Evolutionary conservation across 2,113 vertebrate genomes (phyloP), one percentile per base, ranked within the genome.

Genomic region (Paraplagusia blochii): DNA sequence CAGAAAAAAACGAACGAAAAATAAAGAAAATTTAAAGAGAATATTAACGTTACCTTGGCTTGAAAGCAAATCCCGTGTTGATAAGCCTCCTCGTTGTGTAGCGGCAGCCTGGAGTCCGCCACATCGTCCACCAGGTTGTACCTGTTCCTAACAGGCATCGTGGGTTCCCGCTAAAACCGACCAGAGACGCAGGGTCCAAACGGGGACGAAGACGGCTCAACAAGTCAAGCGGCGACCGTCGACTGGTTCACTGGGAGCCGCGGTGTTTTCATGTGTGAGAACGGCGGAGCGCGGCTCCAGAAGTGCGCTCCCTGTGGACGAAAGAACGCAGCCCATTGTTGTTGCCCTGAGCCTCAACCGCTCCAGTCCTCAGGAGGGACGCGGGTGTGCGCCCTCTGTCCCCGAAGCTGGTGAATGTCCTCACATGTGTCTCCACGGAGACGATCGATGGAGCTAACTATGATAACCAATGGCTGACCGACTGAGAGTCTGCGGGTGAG

Each of bases 121-220:
- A 90, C 88, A 72, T 96, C 94, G 75, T 95, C 94, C 90, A 96
- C 94, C 88, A 93, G 92, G 85, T 94, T 95, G 93, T 95, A 95
- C 80, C 93, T 90, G 92, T 91, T 95, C 85, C 91, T 88, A 54
- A 80, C 87, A 13, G 92, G 93, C 93, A 94, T 94, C 75, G 36
- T 83, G 66, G 58, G 36, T 55, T 34, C 53, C 44, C 7, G 35
- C 40, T 16, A 48, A 48, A 29, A 29, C 22, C 22, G 22, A 29
- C 22, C 2, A 29, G 22, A 29, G 3, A 29, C 22, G 22, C n/a
- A n/a, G 15, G 29, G 10, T 43, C 29, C 53, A 42, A 16, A 53
- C 52, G 50, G 58, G 14, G 36, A 5, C 18, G 29, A 51, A 40
- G 45, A 58, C 39, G 5, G 48, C 56, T 58, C 45, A 77, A 56